phyloP scores from a whole-genome alignment of 53 echinoderm and acorn worm species.

The Zoroaster sp. region DNA sequence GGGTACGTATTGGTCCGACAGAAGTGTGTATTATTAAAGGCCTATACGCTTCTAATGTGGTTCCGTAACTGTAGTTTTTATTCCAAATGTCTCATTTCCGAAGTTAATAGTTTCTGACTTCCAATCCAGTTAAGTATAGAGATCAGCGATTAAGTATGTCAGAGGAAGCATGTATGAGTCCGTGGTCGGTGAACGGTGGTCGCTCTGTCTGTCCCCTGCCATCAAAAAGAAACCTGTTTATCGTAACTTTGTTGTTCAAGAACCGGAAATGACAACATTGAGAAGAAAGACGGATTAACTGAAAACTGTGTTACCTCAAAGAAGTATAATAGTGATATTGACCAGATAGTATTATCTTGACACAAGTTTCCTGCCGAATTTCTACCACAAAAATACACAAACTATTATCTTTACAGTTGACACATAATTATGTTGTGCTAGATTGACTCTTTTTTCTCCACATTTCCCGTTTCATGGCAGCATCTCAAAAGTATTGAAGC shows the following conservation, averaged over 20 bases:
- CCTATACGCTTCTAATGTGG: no score
- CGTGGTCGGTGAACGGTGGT: no score
- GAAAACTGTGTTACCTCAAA: neutral
- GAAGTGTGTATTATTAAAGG: no score
- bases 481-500: neutral
- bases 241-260: neutral
- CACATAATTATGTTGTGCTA: neutral
- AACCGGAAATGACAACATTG: neutral
- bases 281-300: neutral
- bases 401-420: neutral
- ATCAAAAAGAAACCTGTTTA: no score
- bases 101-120: no score
- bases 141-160: no score
- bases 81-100: no score
- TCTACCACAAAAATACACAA: neutral
- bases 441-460: neutral
- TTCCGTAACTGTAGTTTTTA: no score
- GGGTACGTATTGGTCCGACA: no score
- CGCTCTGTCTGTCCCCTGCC: no score
- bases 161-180: no score
- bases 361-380: neutral
- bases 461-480: neutral
- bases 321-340: neutral
- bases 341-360: neutral
- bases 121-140: no score